Conservation (phyloP, 2,797 vertebrate species). For the Anguilla megastoma region DNA sequence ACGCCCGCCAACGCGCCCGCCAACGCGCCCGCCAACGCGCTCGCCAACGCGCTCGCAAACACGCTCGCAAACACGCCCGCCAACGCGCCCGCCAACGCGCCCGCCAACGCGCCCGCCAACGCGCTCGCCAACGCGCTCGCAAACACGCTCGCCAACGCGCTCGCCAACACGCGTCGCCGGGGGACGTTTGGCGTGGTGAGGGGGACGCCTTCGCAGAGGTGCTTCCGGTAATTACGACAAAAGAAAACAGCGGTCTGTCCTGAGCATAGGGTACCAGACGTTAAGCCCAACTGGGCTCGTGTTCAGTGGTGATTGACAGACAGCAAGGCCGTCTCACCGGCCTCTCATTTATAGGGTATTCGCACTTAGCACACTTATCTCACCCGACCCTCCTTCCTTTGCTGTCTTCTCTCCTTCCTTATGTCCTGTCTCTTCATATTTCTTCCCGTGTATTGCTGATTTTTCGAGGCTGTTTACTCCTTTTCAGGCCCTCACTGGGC, state of each 20-base stretch:
- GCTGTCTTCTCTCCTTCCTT: conserved; percentile 29
- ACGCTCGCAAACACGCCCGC: conserved; percentile 75
- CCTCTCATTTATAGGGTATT: neutral
- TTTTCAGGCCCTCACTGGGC: neutral
- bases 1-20: too few species aligned
- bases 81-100: conserved; percentile 72
- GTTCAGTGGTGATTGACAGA: neutral
- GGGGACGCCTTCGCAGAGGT: conserved; percentile 26
- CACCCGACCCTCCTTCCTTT: neutral
- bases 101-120: too few species aligned
- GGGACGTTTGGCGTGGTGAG: conserved; percentile 51
- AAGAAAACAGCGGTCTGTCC: neutral
- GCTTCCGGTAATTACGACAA: neutral
- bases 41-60: conserved; percentile 77
- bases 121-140: too few species aligned
- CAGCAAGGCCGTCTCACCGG: neutral
- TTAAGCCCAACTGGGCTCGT: neutral
- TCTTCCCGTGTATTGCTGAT: conserved; percentile 27
- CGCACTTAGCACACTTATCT: neutral
- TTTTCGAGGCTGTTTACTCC: conserved; percentile 10
- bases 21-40: conserved; percentile 50
- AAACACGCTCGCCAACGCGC: too few species aligned
- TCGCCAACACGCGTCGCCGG: neutral
- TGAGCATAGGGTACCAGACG: neutral
- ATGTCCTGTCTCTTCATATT: conserved; percentile 19